A percentile compares a stretch with the other conserved stretches of the same genome.
Evolutionary conservation across 1,140 invertebrate species (phyloP).

Genomic region (Papilio helenus): DNA sequence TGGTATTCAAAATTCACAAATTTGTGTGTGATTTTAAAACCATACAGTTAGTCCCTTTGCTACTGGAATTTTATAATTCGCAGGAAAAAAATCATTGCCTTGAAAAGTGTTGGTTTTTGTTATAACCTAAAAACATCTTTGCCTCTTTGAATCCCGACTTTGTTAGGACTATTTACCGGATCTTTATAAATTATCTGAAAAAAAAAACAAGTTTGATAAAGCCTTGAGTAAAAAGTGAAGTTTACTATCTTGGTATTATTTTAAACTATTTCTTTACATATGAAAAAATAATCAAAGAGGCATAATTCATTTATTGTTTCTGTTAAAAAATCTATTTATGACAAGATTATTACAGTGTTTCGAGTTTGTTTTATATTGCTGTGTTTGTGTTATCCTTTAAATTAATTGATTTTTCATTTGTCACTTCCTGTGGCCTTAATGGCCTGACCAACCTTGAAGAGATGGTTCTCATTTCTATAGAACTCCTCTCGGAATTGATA

Average conservation of each 20-base stretch:
- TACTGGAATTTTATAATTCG: background rate
- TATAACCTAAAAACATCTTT: slow-evolving; percentile 8
- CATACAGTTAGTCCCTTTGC: background rate
- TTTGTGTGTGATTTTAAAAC: slow-evolving; percentile 24
- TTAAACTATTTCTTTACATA: too few relatives aligned
- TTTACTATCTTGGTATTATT: too few relatives aligned
- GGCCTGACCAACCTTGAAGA: too few relatives aligned
- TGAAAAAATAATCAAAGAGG: background rate
- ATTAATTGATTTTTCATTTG: too few relatives aligned
- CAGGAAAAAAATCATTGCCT: background rate
- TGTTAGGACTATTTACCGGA: background rate
- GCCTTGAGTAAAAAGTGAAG: too few relatives aligned
- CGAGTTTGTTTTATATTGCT: background rate
- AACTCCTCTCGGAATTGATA: too few relatives aligned
- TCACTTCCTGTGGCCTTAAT: too few relatives aligned
- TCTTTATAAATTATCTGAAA: too few relatives aligned
- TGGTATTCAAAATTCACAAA: slow-evolving; percentile 49
- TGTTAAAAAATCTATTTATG: slow-evolving; percentile 23
- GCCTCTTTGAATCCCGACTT: background rate
- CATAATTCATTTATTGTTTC: background rate
- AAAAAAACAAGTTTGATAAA: too few relatives aligned
- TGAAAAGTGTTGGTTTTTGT: background rate
- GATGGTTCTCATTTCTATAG: too few relatives aligned
- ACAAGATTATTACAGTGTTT: slow-evolving; percentile 9
- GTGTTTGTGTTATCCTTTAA: too few relatives aligned